These are phyloP conservation scores for Drosophila paranaensis DNA, from an alignment of 2,888 invertebrate species.

Conservation along the genomic window DNA sequence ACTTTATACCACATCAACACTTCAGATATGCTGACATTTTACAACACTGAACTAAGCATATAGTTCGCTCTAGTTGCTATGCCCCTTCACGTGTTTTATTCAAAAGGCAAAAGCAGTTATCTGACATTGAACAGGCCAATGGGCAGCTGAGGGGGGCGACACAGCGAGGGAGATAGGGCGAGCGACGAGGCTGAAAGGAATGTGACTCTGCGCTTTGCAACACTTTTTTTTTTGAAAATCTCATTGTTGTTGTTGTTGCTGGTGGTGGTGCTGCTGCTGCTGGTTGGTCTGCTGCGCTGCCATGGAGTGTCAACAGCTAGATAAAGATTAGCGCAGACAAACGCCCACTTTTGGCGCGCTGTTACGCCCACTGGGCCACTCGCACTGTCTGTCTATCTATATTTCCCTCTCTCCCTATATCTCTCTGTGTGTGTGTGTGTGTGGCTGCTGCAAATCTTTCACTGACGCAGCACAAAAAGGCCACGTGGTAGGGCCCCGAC, in stretches of 20 bases:
- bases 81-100: conserved; percentile 34
- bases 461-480: conserved; percentile 77
- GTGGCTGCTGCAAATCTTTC: conserved; percentile 68
- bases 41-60: conserved; percentile 2
- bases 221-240: conserved; percentile 39
- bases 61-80: neutral
- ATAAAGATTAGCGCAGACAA: conserved; percentile 81
- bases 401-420: neutral
- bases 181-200: conserved; percentile 52
- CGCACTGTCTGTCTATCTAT: conserved; percentile 23
- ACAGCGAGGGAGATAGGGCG: neutral
- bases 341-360: conserved; percentile 76
- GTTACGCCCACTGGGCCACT: conserved; percentile 71
- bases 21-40: neutral
- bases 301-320: conserved; percentile 81
- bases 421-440: conserved; percentile 32
- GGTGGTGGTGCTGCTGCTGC: conserved; percentile 28
- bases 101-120: conserved; percentile 43
- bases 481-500: conserved; percentile 40
- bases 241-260: conserved; percentile 35
- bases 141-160: neutral
- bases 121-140: conserved; percentile 25
- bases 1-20: neutral
- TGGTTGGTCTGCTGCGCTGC: conserved; percentile 64
- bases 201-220: conserved; percentile 69